These are phyloP conservation scores for Parauchenoglanis punctatus DNA, from an alignment of 2,797 vertebrate genomes.

Conservation along the genomic window DNA sequence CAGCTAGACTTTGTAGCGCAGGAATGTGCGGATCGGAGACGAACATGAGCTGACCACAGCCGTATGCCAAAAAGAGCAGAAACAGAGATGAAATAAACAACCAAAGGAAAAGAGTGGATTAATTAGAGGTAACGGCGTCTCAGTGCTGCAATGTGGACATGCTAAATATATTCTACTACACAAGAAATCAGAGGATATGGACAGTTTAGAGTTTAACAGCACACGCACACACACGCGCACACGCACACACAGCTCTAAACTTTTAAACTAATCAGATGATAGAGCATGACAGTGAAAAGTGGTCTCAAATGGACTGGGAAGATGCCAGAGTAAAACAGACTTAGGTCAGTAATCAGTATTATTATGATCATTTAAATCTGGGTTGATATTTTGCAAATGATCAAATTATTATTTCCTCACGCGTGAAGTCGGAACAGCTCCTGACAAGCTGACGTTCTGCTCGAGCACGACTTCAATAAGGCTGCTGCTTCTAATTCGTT, in stretches of 20 bases:
- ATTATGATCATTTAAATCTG: not conserved
- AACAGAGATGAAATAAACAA: conserved; percentile 27
- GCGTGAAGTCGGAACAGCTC: not conserved
- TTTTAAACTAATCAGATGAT: not conserved
- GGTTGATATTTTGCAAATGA: not conserved
- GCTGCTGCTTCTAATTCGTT: not conserved
- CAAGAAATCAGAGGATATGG: not conserved
- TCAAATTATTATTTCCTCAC: not conserved
- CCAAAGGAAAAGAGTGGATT: conserved; percentile 9
- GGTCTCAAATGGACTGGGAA: not conserved
- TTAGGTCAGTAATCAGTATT: not conserved
- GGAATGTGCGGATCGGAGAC: conserved; percentile 71
- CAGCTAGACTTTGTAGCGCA: conserved; percentile 54
- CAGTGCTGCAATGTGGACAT: not conserved
- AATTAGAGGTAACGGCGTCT: conserved; percentile 47
- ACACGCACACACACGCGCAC: not conserved
- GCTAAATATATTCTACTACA: not conserved
- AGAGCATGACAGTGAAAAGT: not conserved
- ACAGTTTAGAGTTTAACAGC: not conserved
- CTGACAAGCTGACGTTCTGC: not conserved
- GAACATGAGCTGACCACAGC: conserved; percentile 54
- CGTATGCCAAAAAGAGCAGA: conserved; percentile 33
- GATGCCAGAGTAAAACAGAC: not conserved
- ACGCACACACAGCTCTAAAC: too few species aligned
- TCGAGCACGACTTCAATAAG: not conserved